These are phyloP conservation scores for Drosophila persimilis DNA, from an alignment of 1,140 invertebrate genomes.

Conservation along the genomic window DNA sequence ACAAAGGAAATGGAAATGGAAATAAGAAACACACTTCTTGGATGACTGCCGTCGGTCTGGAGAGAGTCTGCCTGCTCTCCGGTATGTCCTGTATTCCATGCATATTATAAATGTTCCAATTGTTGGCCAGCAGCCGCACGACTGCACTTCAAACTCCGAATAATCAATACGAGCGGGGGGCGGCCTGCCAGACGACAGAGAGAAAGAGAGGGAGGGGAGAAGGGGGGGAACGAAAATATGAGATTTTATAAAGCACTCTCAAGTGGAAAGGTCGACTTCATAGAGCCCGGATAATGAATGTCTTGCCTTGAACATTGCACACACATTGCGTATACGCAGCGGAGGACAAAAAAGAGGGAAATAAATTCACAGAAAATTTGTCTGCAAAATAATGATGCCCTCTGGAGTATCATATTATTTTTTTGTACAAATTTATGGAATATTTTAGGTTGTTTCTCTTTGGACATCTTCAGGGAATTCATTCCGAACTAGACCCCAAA, in stretches of 20 bases:
- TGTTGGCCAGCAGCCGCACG: conserved; percentile 38
- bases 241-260: not conserved
- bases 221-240: not conserved
- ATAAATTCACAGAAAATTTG: not conserved
- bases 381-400: not conserved
- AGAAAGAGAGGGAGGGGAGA: not conserved
- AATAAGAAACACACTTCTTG: conserved; percentile 19
- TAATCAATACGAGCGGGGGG: conserved; percentile 53
- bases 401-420: not conserved
- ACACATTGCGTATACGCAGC: conserved; percentile 51
- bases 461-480: too few relatives aligned
- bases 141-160: conserved; percentile 54
- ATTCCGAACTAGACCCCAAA: too few relatives aligned
- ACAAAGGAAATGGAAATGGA: conserved; percentile 19
- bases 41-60: too few relatives aligned
- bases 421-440: too few relatives aligned
- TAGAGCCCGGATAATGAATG: too few relatives aligned
- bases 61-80: too few relatives aligned
- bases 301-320: not conserved
- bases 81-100: conserved; percentile 10
- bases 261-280: too few relatives aligned
- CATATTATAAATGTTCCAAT: conserved; percentile 43
- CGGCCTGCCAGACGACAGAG: not conserved
- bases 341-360: not conserved
- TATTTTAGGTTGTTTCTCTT: too few relatives aligned